phyloP scores from a whole-genome alignment of 1,140 invertebrate genomes.

The Ostrea denselamellosa region DNA sequence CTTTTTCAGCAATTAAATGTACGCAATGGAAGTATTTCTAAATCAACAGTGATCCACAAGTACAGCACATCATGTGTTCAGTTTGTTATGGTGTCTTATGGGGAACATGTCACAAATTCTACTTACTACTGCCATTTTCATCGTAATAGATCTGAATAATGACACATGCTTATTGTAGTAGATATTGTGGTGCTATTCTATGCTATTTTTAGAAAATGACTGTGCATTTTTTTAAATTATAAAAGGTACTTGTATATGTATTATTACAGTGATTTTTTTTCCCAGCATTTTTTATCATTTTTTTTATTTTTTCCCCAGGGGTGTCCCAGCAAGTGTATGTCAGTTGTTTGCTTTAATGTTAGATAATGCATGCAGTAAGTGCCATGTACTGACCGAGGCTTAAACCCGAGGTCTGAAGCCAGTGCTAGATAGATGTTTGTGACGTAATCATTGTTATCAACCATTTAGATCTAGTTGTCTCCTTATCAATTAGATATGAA shows the following conservation, averaged over 20 bases:
- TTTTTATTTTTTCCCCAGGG: constrained; percentile 1
- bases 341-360: constrained; percentile 27
- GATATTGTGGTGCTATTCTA: constrained; percentile 8
- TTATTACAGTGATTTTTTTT: background rate
- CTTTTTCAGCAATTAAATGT: background rate
- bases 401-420: constrained; percentile 1
- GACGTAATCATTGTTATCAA: constrained; percentile 33
- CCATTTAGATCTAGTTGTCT: constrained; percentile 39
- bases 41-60: background rate
- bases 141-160: background rate
- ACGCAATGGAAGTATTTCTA: background rate
- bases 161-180: background rate
- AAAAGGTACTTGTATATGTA: background rate
- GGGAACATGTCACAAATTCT: background rate
- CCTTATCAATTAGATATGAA: constrained; percentile 38
- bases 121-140: constrained; percentile 8
- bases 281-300: background rate
- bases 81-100: background rate
- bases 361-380: constrained; percentile 23
- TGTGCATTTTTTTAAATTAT: background rate
- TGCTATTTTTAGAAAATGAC: background rate
- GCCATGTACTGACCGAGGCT: constrained; percentile 16
- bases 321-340: background rate
- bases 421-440: constrained; percentile 34
- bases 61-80: background rate